A percentile compares a stretch with the other conserved stretches of the same genome.
These are phyloP conservation scores for Ylistrum balloti DNA, from an alignment of 1,140 invertebrate species.

Conservation along the genomic window DNA sequence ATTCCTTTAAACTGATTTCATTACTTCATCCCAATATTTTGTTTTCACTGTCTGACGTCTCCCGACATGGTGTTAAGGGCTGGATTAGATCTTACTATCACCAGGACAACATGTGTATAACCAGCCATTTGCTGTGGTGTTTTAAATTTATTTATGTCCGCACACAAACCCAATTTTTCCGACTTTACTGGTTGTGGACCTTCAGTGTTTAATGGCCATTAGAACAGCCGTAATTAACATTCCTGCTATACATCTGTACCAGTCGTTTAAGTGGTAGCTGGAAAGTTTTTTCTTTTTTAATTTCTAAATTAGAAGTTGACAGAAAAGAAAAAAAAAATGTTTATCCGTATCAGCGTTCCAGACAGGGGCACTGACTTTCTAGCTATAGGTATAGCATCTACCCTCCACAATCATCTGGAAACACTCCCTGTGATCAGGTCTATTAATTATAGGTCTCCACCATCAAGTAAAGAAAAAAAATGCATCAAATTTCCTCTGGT, in stretches of 20 bases:
- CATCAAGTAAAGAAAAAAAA: constrained; percentile 14
- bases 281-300: constrained; percentile 25
- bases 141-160: constrained; percentile 3
- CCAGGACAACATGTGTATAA: constrained; percentile 5
- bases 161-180: background rate
- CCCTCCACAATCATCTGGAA: background rate
- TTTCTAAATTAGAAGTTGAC: constrained; percentile 35
- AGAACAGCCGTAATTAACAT: constrained; percentile 11
- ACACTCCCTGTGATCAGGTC: background rate
- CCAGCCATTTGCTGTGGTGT: constrained; percentile 19
- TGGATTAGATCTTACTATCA: background rate
- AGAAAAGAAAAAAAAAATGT: constrained; percentile 9
- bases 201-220: background rate
- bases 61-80: background rate
- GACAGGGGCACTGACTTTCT: background rate
- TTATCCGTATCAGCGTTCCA: background rate
- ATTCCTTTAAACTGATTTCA: constrained; percentile 36
- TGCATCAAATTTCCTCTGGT: constrained; percentile 38
- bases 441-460: background rate
- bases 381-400: constrained; percentile 38
- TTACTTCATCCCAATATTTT: background rate
- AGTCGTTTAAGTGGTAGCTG: constrained; percentile 32
- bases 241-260: constrained; percentile 13
- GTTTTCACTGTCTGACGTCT: constrained; percentile 14
- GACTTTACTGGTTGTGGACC: background rate